Percentiles rank a stretch among this genome's conserved stretches.
phyloP scores from a whole-genome alignment of 2,797 vertebrate species.

The Brachyrhaphis roseni region DNA sequence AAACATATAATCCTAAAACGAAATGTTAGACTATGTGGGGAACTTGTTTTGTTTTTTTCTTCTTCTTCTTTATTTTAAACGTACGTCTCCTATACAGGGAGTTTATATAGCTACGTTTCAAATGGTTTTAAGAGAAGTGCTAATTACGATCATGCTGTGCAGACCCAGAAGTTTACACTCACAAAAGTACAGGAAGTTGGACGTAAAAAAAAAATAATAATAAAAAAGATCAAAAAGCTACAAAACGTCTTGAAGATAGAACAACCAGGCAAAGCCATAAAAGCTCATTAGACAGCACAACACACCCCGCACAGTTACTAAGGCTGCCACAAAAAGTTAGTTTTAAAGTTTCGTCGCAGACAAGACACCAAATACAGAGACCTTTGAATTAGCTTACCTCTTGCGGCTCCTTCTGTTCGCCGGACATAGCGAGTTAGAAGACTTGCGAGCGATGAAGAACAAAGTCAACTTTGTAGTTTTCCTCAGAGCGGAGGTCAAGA shows the following conservation, averaged over 20 bases:
- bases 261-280: not conserved
- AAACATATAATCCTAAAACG: slow-evolving; percentile 29
- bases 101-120: slow-evolving; percentile 12
- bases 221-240: not conserved
- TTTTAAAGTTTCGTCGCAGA: not conserved
- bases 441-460: not conserved
- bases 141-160: slow-evolving; percentile 25
- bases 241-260: slow-evolving; percentile 9
- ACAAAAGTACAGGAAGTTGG: not conserved
- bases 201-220: not conserved
- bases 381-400: slow-evolving; percentile 62
- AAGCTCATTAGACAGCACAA: slow-evolving; percentile 2
- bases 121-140: slow-evolving; percentile 21
- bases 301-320: not conserved
- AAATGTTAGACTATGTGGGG: slow-evolving; percentile 17
- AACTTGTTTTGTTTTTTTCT: not conserved
- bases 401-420: slow-evolving; percentile 47
- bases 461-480: slow-evolving; percentile 63
- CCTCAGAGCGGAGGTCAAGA: slow-evolving; percentile 69
- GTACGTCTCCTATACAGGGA: not conserved
- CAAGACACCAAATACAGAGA: not conserved
- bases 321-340: slow-evolving; percentile 7
- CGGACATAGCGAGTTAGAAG: slow-evolving; percentile 61
- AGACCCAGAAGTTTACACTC: not conserved
- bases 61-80: too few relatives aligned